phyloP scores from a whole-genome alignment of 2,113 vertebrate genomes.

The Baryphthengus martii region DNA sequence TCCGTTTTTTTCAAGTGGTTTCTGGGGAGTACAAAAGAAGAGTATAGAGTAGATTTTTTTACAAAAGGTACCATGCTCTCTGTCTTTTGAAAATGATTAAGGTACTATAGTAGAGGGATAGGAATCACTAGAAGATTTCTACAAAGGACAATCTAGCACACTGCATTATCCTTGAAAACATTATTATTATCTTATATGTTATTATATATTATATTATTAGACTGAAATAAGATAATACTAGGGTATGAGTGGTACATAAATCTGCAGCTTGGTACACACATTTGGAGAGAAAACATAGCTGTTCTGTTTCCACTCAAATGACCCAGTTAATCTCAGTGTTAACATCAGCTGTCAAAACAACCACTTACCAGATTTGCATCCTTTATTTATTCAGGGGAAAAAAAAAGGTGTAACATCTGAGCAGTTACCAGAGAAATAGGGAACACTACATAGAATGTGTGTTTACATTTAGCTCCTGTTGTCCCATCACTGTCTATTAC shows the following conservation, averaged over 20 bases:
- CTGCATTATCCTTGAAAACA: not conserved
- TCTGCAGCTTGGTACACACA: not conserved
- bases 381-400: slow-evolving; percentile 14
- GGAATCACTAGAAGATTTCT: not conserved
- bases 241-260: not conserved
- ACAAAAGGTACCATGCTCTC: not conserved
- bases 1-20: not conserved
- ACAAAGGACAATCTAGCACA: not conserved
- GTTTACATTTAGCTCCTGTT: not conserved
- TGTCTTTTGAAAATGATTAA: not conserved
- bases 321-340: slow-evolving; percentile 38
- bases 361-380: slow-evolving; percentile 9
- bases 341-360: slow-evolving; percentile 43
- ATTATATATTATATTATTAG: too few species aligned
- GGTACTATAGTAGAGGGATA: not conserved
- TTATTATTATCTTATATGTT: too few species aligned
- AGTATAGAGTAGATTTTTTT: not conserved
- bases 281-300: slow-evolving; percentile 1
- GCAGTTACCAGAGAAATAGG: not conserved
- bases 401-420: not conserved
- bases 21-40: not conserved
- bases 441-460: not conserved
- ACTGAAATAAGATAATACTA: not conserved
- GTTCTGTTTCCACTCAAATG: slow-evolving; percentile 7
- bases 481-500: not conserved